Evolutionary conservation across 1,140 invertebrate species (phyloP), one percentile per base, ranked within the genome.

Genomic region (Bombus haemorrhoidalis): DNA sequence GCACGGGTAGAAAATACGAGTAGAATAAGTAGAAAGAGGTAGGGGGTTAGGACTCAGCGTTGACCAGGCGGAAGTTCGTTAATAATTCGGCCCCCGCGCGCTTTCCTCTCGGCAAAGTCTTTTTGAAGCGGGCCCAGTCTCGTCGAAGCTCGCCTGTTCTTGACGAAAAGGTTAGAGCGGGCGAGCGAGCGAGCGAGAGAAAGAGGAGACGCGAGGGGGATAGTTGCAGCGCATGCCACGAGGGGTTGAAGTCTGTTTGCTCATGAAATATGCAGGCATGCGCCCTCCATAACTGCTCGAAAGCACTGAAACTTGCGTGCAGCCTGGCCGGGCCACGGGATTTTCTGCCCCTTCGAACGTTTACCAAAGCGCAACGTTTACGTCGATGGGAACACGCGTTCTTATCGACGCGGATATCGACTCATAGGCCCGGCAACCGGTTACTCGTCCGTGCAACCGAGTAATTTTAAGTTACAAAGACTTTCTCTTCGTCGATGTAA

Each of bases 191-290:
- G 13, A 32, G 73, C 71, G 59, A 73, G 73, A 28, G 37, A 32
- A 32, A 41, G 32, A 41, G 69, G 8, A 1, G 32, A 37, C 25
- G 25, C 6, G 25, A n/a, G 57, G 77, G 59, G 62, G 81, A 72
- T 81, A 85, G 89, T 89, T 87, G 87, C 87, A 84, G 86, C 84
- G 88, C 91, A 90, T 86, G 90, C 90, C 83, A 88, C 86, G 90
- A 88, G 75, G 83, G 89, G 81, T 89, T 92, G 87, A 92, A 93
- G 92, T 93, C 93, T 94, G 89, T 94, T 94, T 94, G 93, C 94
- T 94, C 93, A 93, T 94, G 92, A 94, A 94, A 94, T 94, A 94
- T 94, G 93, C 93, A 94, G 92, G 82, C 92, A 90, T 92, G 90
- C 91, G 91, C 92, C 93, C 93, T 94, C 92, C 91, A 89, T 92